Conservation (phyloP, 1,140 invertebrate species). For the Musca vetustissima region DNA sequence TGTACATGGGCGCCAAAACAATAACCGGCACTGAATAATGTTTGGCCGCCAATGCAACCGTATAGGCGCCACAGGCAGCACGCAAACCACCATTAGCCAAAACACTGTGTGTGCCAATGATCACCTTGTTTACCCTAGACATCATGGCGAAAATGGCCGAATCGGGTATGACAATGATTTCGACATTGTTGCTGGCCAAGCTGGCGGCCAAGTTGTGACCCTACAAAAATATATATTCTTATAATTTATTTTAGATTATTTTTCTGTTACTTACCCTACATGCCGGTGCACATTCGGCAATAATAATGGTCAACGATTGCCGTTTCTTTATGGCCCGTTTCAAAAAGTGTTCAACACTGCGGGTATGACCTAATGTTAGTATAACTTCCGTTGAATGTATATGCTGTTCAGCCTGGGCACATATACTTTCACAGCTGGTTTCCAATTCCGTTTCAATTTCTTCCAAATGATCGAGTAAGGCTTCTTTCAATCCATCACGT, state of each 20-base stretch:
- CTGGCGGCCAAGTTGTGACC: slow-evolving; percentile 77
- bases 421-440: slow-evolving; percentile 79
- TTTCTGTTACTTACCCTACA: slow-evolving; percentile 64
- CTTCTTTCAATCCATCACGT: slow-evolving; percentile 61
- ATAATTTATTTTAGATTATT: too few species aligned
- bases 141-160: slow-evolving; percentile 87
- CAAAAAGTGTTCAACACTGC: slow-evolving; percentile 82
- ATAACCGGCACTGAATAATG: slow-evolving; percentile 89
- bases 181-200: slow-evolving; percentile 73
- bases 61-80: slow-evolving; percentile 75
- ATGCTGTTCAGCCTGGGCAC: slow-evolving; percentile 81
- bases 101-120: slow-evolving; percentile 85
- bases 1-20: slow-evolving; percentile 85
- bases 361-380: slow-evolving; percentile 82
- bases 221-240: slow-evolving; percentile 52
- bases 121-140: slow-evolving; percentile 93
- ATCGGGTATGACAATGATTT: slow-evolving; percentile 83
- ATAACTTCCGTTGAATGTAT: slow-evolving; percentile 91
- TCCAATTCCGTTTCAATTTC: slow-evolving; percentile 82
- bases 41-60: slow-evolving; percentile 83
- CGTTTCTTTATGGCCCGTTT: slow-evolving; percentile 74
- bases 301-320: slow-evolving; percentile 78
- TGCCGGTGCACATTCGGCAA: slow-evolving; percentile 80
- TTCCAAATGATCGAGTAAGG: slow-evolving; percentile 72
- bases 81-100: slow-evolving; percentile 90